phyloP scores from a whole-genome alignment of 2,113 vertebrate genomes.

The Clinocottus analis region DNA sequence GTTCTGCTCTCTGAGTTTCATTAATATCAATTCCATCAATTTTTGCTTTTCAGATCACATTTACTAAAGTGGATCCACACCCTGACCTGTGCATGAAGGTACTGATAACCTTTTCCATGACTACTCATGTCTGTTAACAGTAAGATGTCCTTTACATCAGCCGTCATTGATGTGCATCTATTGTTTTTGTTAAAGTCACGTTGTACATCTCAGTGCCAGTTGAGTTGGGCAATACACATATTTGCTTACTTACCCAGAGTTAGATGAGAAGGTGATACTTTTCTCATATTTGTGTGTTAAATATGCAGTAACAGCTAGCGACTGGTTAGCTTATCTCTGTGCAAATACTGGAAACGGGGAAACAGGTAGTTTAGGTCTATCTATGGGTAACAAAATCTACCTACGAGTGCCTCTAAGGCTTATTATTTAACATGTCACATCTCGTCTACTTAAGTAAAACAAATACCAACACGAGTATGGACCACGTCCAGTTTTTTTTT shows the following conservation, averaged over 20 bases:
- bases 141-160: background rate
- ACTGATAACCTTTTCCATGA: conserved; percentile 37
- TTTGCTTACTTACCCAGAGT: background rate
- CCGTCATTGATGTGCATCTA: background rate
- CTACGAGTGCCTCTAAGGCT: background rate
- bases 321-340: background rate
- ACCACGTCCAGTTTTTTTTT: too few species aligned
- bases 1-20: conserved; percentile 32
- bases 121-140: background rate
- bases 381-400: background rate
- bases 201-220: background rate
- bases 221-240: background rate
- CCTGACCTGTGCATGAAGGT: conserved; percentile 91
- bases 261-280: background rate
- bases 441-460: background rate
- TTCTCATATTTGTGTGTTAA: background rate
- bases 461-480: too few species aligned
- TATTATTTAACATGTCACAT: background rate
- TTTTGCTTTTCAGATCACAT: conserved; percentile 82
- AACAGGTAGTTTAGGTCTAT: background rate
- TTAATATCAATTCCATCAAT: background rate
- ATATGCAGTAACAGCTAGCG: background rate
- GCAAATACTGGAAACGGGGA: background rate
- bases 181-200: background rate
- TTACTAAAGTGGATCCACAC: conserved; percentile 86